phyloP scores from a whole-genome alignment of 1,140 invertebrate genomes.

The Cydia amplana region DNA sequence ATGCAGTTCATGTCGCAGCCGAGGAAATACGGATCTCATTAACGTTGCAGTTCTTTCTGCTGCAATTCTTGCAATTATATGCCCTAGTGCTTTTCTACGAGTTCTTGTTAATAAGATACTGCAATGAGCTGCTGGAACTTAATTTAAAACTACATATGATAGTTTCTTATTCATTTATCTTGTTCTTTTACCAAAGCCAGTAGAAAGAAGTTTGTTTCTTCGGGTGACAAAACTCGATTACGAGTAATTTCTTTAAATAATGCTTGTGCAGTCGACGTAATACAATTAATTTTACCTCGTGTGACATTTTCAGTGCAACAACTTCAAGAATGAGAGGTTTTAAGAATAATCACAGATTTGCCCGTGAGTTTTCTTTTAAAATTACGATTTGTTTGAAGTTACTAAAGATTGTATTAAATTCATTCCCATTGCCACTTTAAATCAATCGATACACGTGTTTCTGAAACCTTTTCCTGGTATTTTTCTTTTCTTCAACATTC shows the following conservation, averaged over 20 bases:
- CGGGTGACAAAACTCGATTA: neutral
- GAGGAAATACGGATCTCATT: slow-evolving; percentile 14
- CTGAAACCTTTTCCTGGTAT: neutral
- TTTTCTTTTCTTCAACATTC: neutral
- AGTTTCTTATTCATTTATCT: neutral
- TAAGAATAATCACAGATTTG: neutral
- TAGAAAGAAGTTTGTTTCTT: neutral
- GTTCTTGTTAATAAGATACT: slow-evolving; percentile 3
- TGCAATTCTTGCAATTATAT: slow-evolving; percentile 13
- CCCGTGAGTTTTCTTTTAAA: neutral
- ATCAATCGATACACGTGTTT: neutral
- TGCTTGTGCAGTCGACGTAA: no score
- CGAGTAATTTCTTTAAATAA: no score
- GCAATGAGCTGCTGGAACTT: neutral
- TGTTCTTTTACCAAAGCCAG: neutral
- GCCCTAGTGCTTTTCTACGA: neutral
- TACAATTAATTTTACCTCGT: no score
- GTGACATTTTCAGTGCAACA: no score
- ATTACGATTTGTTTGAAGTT: no score
- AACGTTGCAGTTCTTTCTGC: slow-evolving; percentile 9
- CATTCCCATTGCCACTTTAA: neutral
- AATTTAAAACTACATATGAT: slow-evolving; percentile 10
- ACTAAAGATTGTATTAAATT: neutral
- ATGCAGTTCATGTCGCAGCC: neutral
- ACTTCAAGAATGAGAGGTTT: neutral